Evolutionary conservation across 2,113 vertebrate genomes (phyloP).

Genomic region (Polypterus bichir): DNA sequence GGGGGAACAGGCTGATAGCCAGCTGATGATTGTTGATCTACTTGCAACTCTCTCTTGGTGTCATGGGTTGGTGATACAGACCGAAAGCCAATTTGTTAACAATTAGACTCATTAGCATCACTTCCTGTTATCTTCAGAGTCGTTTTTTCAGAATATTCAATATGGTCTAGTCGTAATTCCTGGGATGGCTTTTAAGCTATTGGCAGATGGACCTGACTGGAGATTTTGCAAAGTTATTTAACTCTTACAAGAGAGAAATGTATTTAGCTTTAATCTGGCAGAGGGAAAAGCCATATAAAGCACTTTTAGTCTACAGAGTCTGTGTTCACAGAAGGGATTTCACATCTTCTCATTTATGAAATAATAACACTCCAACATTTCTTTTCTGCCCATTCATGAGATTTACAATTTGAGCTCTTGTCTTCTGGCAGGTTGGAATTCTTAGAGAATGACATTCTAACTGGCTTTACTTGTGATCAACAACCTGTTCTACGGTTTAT

Average conservation of each 20-base stretch:
- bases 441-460: not conserved
- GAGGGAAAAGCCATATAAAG: no score
- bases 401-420: not conserved
- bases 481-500: not conserved
- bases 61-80: conserved; percentile 42
- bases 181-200: no score
- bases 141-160: conserved; percentile 26
- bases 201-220: no score
- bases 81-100: conserved; percentile 76
- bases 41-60: conserved; percentile 33
- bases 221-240: no score
- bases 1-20: conserved; percentile 52
- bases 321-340: no score
- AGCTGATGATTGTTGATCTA: conserved; percentile 64
- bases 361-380: no score
- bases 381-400: no score
- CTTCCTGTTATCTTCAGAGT: conserved; percentile 46
- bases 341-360: no score
- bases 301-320: no score
- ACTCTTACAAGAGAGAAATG: no score
- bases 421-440: not conserved
- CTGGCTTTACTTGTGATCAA: not conserved
- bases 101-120: conserved; percentile 72
- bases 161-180: conserved; percentile 35
- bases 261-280: no score